Percentiles rank a stretch among this genome's conserved stretches.
Conservation (phyloP, 2,113 vertebrate species). For the Myiagra hebetior region DNA sequence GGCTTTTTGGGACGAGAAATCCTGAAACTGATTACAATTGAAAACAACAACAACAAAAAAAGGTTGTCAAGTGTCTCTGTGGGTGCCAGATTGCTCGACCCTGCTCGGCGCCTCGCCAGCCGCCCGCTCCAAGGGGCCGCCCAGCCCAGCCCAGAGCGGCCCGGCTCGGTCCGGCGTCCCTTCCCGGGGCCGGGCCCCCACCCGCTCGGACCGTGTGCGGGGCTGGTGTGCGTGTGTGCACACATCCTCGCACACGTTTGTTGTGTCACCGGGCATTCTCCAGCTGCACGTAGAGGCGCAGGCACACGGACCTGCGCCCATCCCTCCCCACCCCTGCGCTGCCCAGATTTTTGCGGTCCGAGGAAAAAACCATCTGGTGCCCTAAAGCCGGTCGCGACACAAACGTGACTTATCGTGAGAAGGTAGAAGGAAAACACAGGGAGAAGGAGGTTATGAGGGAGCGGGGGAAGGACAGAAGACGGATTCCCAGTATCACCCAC, state of each 20-base stretch:
- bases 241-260: background rate
- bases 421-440: background rate
- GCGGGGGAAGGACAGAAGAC: slow-evolving; percentile 16
- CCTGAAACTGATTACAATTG: background rate
- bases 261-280: background rate
- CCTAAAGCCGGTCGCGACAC: background rate
- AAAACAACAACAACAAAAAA: background rate
- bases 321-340: background rate
- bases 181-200: accelerated
- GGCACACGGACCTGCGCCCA: background rate
- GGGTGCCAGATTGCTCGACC: background rate
- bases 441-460: background rate
- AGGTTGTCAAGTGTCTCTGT: background rate
- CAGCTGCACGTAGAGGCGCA: background rate
- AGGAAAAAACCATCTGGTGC: background rate
- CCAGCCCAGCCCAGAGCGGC: too few relatives aligned
- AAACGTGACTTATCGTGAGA: background rate
- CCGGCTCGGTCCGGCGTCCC: background rate
- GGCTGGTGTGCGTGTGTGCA: background rate
- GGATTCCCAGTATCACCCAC: background rate
- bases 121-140: background rate
- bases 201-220: accelerated
- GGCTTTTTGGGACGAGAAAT: background rate
- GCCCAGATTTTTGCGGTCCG: background rate
- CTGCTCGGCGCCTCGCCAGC: background rate